phyloP scores from a whole-genome alignment of 2,113 vertebrate species.

The Scolopax mira region DNA sequence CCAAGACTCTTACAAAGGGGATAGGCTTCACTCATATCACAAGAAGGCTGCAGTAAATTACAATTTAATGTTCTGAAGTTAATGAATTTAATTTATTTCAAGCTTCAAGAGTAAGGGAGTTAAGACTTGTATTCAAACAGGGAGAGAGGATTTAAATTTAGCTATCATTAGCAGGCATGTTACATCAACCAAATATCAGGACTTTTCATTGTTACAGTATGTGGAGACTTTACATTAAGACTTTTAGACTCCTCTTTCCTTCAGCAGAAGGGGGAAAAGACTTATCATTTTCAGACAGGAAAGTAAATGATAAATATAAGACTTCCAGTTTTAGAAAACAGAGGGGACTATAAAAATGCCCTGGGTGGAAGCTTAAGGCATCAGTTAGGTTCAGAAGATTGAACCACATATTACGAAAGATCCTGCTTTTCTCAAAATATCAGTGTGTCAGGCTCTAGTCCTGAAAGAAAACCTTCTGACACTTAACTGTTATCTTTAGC shows the following conservation, averaged over 20 bases:
- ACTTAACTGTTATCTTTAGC: background rate
- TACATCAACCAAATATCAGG: background rate
- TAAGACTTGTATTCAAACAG: background rate
- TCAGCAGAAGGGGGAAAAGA: background rate
- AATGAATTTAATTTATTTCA: constrained; percentile 49
- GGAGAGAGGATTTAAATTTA: background rate
- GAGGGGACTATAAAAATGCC: background rate
- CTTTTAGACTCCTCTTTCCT: background rate
- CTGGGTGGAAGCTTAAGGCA: background rate
- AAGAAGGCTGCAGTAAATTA: background rate
- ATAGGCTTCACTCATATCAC: background rate
- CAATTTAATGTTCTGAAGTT: constrained; percentile 33
- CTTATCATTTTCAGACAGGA: background rate
- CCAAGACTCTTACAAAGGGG: background rate
- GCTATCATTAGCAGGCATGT: background rate
- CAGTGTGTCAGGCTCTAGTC: background rate
- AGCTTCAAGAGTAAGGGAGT: constrained; percentile 8
- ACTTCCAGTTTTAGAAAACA: background rate
- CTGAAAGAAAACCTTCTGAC: background rate
- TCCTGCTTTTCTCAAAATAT: background rate
- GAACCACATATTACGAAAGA: background rate
- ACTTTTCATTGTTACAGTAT: background rate
- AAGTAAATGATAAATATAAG: background rate
- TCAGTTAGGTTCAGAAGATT: background rate
- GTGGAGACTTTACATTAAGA: background rate